Evolutionary conservation across 1,140 invertebrate genomes (phyloP), one percentile per base, ranked within the genome.

Genomic region (Nephila pilipes): DNA sequence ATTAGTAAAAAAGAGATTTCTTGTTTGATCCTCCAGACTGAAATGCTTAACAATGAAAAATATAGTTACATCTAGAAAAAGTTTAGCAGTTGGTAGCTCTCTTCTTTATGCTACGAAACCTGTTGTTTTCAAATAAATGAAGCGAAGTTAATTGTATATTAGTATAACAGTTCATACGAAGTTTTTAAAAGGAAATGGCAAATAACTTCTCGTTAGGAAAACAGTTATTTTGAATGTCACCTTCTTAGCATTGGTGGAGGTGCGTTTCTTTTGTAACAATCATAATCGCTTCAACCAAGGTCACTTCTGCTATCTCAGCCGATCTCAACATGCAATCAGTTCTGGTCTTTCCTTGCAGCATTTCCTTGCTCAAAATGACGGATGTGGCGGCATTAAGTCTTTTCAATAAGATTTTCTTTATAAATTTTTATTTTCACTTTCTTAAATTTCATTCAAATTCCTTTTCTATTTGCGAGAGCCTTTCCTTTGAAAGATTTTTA

Each of bases 151-250:
- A 46, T 46, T 46, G 6, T 46, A 46, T 46, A 10, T 10, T 46
- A 10, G 46, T 10, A 10, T 6, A 10, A 10, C 46, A 10, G 46
- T 46, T 46, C 46, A 46, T 46, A 10, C 46, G 12, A 10, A 46
- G 46, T 10, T 46, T 46, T 46, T 10, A 22, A 29, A 22, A n/a
- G n/a, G 12, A 25, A 65, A 65, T n/a, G 14, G 25, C 3, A n/a
- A 65, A 25, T 14, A 32, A 32, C 29, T 75, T 29, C 14, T 75
- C 16, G 18, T 75, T 36, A 75, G 29, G 69, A 75, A 69, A 75
- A 75, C 69, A 32, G 69, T 75, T 75, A 75, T 1, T 36, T 75
- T 75, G 69, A 75, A 75, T 32, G 69, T 75, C 69, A 75, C 69
- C 69, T 75, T 75, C 69, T 75, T 6, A 32, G 20, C 29, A 36